These are phyloP conservation scores for Parnassius glacialis DNA, from an alignment of 2,888 invertebrate species.

Conservation along the genomic window DNA sequence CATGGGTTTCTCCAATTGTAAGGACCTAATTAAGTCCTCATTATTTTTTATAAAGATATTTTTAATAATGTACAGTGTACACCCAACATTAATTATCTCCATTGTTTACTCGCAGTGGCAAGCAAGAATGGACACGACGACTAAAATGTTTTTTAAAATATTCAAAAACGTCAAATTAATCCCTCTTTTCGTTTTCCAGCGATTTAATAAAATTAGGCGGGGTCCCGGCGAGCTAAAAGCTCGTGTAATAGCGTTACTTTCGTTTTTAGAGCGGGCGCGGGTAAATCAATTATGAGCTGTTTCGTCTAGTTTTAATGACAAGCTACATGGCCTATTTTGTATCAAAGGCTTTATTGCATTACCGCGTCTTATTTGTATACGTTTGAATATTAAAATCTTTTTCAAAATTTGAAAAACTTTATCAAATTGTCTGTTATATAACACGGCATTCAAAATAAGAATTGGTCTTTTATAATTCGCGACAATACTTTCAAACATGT, in stretches of 20 bases:
- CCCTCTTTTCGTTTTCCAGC: conserved; percentile 35
- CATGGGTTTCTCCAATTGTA: too few relatives aligned
- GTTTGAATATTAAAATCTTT: conserved; percentile 15
- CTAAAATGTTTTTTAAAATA: conserved; percentile 25
- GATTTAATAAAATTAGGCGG: conserved; percentile 40
- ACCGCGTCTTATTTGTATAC: conserved; percentile 20
- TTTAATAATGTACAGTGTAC: conserved; percentile 21
- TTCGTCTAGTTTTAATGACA: conserved; percentile 36
- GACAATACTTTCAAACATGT: too few relatives aligned
- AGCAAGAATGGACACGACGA: conserved; percentile 21
- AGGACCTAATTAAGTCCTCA: too few relatives aligned
- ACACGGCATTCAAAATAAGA: not conserved
- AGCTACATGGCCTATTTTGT: conserved; percentile 36
- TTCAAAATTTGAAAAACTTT: not conserved
- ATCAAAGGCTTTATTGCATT: conserved; percentile 36
- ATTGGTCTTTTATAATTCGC: not conserved
- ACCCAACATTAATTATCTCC: conserved; percentile 23
- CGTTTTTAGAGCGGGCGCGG: conserved; percentile 40
- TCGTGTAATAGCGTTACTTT: conserved; percentile 44
- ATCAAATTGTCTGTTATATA: too few relatives aligned
- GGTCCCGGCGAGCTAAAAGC: conserved; percentile 41
- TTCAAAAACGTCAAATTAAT: conserved; percentile 33
- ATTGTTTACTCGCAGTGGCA: conserved; percentile 22
- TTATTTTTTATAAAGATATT: conserved; percentile 12
- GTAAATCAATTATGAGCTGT: conserved; percentile 41